Base-by-base conservation (phyloP, 2,797 vertebrate genomes). In the Podarcis siculus region DNA sequence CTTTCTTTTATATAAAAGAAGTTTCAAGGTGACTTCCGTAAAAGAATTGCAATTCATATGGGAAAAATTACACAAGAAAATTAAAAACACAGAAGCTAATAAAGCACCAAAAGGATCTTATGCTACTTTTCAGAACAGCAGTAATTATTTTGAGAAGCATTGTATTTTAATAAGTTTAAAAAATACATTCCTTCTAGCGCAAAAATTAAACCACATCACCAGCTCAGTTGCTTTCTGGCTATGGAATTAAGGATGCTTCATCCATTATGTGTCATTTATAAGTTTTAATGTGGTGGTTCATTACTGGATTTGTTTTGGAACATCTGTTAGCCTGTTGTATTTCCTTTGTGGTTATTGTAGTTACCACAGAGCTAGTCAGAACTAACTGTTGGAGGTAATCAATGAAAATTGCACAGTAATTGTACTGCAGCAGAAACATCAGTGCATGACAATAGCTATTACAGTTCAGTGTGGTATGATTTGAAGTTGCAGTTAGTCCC, bases 261-360 rank as follows among this genome's bases (percentile, higher is more conserved):
- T 13, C n/a, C 23, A 55, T 49, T 69, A 49, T 81, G 8, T 89
- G 0, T 76, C 39, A 79, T 67, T 66, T 77, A 77, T 86, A 58
- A 76, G 49, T 78, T 39, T 23, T 55, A 0, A 0, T 0, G 0
- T 49, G 84, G 79, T 58, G 35, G 64, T 69, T 61, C 1, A 66
- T 8, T 42, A 79, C 1, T 15, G 0, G 42, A 75, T 82, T 72
- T 91, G 80, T 82, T 83, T 55, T 39, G 72, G 2, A 76, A 88
- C 19, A 75, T 30, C 71, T n/a, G 12, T 79, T 79, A 87, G 67
- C 76, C 78, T 83, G 76, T 81, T 78, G 0, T 4, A 0, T 86
- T 92, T 71, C 45, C 27, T 89, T 8, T 17, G 72, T 55, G 8
- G 9, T 30, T 80, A 76, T 35, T 83, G 84, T 82, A 69, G 19